Evolutionary conservation across 2,797 vertebrate genomes (phyloP).

Genomic region (Epinephelus awoara): DNA sequence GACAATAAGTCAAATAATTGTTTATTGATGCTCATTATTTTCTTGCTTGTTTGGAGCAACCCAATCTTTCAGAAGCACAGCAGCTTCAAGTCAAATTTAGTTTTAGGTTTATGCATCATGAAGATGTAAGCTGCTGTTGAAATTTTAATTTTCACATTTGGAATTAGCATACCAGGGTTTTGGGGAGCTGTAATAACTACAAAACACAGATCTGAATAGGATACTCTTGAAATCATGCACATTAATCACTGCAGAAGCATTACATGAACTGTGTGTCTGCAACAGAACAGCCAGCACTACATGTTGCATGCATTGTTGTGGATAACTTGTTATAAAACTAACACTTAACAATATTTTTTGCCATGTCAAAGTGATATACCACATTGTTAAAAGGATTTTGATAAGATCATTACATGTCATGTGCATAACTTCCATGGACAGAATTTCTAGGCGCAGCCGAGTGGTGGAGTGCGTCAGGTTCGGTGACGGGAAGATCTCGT

Average conservation of each 20-base stretch:
- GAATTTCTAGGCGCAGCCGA: no score
- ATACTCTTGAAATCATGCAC: background rate
- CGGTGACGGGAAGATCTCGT: no score
- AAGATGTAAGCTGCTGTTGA: slow-evolving; percentile 15
- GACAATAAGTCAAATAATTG: background rate
- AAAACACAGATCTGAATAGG: background rate
- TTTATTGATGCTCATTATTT: slow-evolving; percentile 21
- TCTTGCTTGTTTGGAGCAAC: slow-evolving; percentile 1
- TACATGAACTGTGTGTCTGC: background rate
- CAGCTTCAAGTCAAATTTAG: slow-evolving; percentile 5
- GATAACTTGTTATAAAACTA: no score
- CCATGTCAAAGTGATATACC: no score
- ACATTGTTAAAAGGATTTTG: no score
- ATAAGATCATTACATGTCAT: no score
- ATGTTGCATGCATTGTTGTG: no score
- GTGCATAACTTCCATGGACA: no score
- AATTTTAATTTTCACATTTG: slow-evolving; percentile 2
- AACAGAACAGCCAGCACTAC: background rate
- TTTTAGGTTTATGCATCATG: slow-evolving; percentile 1
- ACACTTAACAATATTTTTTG: no score
- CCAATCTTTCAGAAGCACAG: background rate
- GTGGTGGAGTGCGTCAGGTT: no score
- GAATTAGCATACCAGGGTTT: background rate
- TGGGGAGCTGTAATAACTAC: background rate
- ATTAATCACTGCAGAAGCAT: background rate